A percentile compares a stretch with the other conserved stretches of the same genome.
Conservation (phyloP, 2,113 vertebrate genomes). For the Mirounga angustirostris region DNA sequence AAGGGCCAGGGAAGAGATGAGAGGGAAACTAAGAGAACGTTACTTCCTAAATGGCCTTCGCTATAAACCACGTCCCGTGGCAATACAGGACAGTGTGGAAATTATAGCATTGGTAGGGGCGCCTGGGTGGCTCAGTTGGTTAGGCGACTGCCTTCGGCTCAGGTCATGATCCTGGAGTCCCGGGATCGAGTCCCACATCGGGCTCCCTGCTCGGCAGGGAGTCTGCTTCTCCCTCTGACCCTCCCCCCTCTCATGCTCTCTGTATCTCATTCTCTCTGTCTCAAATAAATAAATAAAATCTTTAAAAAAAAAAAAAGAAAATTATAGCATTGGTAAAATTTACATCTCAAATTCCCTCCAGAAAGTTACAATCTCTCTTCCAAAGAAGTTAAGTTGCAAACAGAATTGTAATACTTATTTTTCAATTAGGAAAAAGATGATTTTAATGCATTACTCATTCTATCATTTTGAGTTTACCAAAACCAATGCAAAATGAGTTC, state of each 20-base stretch:
- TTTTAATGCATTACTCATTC: conserved; percentile 31
- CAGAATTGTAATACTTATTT: not conserved
- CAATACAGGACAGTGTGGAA: not conserved
- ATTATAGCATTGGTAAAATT: not conserved
- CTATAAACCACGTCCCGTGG: rapidly evolving
- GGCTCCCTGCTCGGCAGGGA: no score
- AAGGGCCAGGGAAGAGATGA: not conserved
- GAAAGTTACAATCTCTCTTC: not conserved
- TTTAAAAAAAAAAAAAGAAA: not conserved
- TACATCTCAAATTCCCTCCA: not conserved
- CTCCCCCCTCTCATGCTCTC: no score
- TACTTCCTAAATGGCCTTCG: not conserved
- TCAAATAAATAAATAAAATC: no score
- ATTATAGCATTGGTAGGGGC: not conserved
- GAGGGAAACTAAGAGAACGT: not conserved
- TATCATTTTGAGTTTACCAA: conserved; percentile 47
- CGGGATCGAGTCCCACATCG: no score
- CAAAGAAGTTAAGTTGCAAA: not conserved
- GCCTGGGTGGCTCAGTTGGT: no score
- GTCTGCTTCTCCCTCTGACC: no score
- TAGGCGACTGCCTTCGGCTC: no score
- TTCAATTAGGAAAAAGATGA: not conserved
- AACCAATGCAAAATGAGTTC: conserved; percentile 42
- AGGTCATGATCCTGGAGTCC: no score
- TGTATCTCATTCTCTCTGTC: no score